phyloP scores from a whole-genome alignment of 64 coral and sea anemone genomes.

The Dendrophyllia cribrosa region DNA sequence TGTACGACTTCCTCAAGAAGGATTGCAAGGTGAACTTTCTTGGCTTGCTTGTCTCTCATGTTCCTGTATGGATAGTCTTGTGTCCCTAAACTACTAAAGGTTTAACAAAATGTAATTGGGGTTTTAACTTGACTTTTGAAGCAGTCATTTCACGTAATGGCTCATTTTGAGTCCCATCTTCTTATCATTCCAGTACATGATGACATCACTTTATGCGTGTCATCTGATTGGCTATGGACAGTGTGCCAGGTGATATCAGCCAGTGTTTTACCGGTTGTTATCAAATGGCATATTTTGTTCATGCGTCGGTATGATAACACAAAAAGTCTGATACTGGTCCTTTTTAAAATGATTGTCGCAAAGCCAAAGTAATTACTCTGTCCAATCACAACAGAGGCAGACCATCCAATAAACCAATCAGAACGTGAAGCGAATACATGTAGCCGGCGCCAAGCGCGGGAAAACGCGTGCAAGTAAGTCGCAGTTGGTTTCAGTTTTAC shows the following conservation, averaged over 20 bases:
- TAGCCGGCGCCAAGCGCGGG: too few species aligned
- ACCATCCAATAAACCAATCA: too few species aligned
- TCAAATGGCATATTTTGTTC: not conserved
- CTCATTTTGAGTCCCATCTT: too few species aligned
- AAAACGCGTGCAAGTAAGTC: too few species aligned
- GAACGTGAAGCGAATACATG: too few species aligned
- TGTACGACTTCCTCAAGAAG: conserved; percentile 95
- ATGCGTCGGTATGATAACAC: conserved; percentile 22
- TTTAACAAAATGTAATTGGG: too few species aligned
- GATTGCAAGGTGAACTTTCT: conserved; percentile 72
- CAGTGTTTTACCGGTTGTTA: conserved; percentile 44
- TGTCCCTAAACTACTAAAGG: not conserved
- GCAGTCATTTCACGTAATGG: too few species aligned
- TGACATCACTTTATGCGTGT: conserved; percentile 94
- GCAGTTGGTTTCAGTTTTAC: too few species aligned
- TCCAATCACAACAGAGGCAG: too few species aligned
- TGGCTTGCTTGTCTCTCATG: not conserved
- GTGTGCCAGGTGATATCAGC: not conserved
- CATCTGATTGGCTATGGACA: conserved; percentile 56
- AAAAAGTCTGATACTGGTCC: conserved; percentile 20
- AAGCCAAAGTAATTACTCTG: too few species aligned
- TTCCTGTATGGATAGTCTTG: not conserved
- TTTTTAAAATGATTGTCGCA: not conserved
- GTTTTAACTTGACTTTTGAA: too few species aligned
- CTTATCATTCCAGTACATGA: conserved; percentile 60